Evolutionary conservation across 1,140 invertebrate species (phyloP).

Genomic region (Drosophila watanabei): DNA sequence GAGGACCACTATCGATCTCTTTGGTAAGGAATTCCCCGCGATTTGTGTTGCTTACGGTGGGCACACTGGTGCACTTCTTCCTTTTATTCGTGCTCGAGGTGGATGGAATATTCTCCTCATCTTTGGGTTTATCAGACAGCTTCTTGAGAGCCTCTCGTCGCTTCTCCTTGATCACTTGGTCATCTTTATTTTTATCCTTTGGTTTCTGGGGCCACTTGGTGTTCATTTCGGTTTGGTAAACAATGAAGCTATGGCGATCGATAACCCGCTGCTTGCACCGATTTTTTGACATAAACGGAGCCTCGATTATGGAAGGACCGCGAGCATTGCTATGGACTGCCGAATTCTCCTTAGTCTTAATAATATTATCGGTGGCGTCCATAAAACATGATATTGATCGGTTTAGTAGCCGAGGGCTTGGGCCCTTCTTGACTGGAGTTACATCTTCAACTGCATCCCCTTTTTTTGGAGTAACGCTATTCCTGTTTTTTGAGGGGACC

Average conservation of each 20-base stretch:
- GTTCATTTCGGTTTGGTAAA: conserved; percentile 11
- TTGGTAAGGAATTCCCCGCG: conserved; percentile 70
- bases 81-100: not conserved
- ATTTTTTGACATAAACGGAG: conserved; percentile 55
- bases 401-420: not conserved
- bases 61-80: conserved; percentile 43
- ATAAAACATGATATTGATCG: conserved; percentile 1
- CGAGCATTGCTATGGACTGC: not conserved
- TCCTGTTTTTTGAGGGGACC: not conserved
- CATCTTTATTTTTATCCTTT: conserved; percentile 42
- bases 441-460: not conserved
- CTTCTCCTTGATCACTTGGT: conserved; percentile 42
- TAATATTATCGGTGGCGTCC: not conserved
- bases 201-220: conserved; percentile 38
- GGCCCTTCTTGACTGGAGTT: not conserved
- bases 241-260: conserved; percentile 31
- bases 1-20: conserved; percentile 20
- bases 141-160: conserved; percentile 70
- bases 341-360: conserved; percentile 40
- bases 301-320: conserved; percentile 50
- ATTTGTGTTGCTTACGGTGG: conserved; percentile 46
- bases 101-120: not conserved
- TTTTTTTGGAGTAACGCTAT: not conserved
- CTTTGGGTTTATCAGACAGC: conserved; percentile 35
- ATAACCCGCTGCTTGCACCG: conserved; percentile 49